Percentiles rank a stretch among this genome's conserved stretches.
These are phyloP conservation scores for Litoditis marina DNA, from an alignment of 2,888 invertebrate species.

Conservation along the genomic window DNA sequence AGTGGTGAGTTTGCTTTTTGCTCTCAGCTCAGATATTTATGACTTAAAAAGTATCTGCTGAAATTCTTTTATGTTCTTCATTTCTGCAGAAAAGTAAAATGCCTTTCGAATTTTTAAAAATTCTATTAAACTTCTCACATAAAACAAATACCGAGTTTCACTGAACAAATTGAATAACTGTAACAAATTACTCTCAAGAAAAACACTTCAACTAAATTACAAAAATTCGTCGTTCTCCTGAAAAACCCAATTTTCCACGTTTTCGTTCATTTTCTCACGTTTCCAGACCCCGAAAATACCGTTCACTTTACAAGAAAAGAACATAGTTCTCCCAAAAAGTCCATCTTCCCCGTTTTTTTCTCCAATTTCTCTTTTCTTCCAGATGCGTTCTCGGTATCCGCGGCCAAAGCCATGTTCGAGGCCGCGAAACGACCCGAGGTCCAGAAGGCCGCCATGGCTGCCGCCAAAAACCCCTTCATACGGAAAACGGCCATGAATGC, in stretches of 20 bases:
- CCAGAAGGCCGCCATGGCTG: constrained; percentile 32
- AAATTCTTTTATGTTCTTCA: not conserved
- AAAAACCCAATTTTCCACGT: no score
- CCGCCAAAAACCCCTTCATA: constrained; percentile 44
- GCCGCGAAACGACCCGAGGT: constrained; percentile 45
- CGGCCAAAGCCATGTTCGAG: constrained; percentile 43
- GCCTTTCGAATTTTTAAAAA: not conserved
- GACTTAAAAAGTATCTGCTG: not conserved
- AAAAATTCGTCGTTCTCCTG: no score
- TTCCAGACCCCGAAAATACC: no score
- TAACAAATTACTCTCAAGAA: no score
- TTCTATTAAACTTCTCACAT: not conserved
- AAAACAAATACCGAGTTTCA: no score
- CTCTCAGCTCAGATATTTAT: not conserved
- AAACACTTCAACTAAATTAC: no score
- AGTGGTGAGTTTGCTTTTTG: not conserved
- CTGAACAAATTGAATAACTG: no score
- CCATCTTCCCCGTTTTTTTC: not conserved
- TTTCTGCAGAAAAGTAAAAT: not conserved
- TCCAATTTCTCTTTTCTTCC: not conserved
- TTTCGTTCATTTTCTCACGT: no score
- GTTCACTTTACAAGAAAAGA: no score
- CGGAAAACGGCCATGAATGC: constrained; percentile 39
- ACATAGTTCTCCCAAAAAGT: not conserved
- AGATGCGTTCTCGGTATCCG: constrained; percentile 38